Evolutionary conservation across 1,140 invertebrate genomes (phyloP), one percentile per base, ranked within the genome.

Genomic region (Temnothorax curvispinosus): DNA sequence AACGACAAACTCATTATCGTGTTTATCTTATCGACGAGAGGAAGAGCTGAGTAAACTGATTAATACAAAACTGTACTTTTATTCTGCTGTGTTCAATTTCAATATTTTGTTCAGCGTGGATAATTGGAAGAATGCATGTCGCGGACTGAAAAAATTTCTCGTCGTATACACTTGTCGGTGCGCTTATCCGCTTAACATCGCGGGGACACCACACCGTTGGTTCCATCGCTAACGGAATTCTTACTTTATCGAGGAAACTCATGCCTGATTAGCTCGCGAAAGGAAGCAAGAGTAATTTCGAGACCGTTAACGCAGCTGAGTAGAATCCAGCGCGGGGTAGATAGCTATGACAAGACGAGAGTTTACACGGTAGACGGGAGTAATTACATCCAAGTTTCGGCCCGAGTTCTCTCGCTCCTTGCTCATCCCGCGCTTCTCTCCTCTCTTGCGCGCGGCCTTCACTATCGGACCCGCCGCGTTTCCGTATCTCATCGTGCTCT

Each of bases 321-420:
- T 27, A 27, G 27, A 91, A 91, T 87, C 87, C 89, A 72, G 80
- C 74, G 80, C 74, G 82, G 60, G 67, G 35, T n/a, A 88, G 92
- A 92, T 92, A 92, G 91, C 82, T 90, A 91, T 92, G 92, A 92
- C 92, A 92, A 91, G 92, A 92, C 91, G 89, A 88, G 90, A 92
- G 92, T 92, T 92, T 92, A 92, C 89, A 89, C 89, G 92, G 86
- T 89, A 92, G 92, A 91, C 87, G 92, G 86, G 90, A 92, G 92
- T 92, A 92, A 92, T 92, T 92, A 92, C 91, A 92, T 92, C 91
- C 91, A 92, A 92, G 91, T 92, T 92, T 92, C 88, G 90, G 89
- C 69, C 84, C 38, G 85, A 89, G 72, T 87, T 90, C 90, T 72
- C 76, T 64, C 75, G 56, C 82, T 77, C 62, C 58, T 76, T 54